Conservation (phyloP, 2,113 vertebrate genomes). For the Heliornis fulica region DNA sequence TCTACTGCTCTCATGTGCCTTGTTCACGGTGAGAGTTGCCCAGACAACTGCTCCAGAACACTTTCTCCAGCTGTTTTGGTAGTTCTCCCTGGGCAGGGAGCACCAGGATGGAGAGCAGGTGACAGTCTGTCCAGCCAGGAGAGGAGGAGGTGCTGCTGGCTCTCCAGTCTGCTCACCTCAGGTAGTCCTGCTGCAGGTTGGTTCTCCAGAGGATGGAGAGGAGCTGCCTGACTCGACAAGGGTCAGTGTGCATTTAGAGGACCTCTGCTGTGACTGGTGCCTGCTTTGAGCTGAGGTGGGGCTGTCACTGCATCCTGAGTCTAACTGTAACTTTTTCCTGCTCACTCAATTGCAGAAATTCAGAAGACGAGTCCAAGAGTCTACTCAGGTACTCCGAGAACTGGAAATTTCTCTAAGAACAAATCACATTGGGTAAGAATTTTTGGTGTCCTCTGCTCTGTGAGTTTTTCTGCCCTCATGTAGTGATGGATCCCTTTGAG, state of each 20-base stretch:
- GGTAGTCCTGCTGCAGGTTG: background rate
- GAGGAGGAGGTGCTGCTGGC: accelerated
- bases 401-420: slow-evolving; percentile 98
- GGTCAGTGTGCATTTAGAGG: background rate
- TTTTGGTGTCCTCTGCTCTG: background rate
- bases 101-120: background rate
- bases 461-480: background rate
- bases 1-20: background rate
- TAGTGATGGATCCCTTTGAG: background rate
- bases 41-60: accelerated
- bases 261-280: background rate
- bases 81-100: background rate
- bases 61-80: no score
- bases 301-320: background rate
- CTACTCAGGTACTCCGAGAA: slow-evolving; percentile 95
- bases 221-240: background rate
- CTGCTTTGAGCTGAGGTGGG: background rate
- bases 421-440: slow-evolving; percentile 96
- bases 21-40: accelerated
- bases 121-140: accelerated
- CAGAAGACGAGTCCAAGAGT: slow-evolving; percentile 95
- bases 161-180: accelerated
- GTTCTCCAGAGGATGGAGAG: background rate
- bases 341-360: slow-evolving; percentile 84
- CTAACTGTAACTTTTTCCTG: background rate